Conservation (phyloP, 2,888 invertebrate genomes). For the Lithodes maja region DNA sequence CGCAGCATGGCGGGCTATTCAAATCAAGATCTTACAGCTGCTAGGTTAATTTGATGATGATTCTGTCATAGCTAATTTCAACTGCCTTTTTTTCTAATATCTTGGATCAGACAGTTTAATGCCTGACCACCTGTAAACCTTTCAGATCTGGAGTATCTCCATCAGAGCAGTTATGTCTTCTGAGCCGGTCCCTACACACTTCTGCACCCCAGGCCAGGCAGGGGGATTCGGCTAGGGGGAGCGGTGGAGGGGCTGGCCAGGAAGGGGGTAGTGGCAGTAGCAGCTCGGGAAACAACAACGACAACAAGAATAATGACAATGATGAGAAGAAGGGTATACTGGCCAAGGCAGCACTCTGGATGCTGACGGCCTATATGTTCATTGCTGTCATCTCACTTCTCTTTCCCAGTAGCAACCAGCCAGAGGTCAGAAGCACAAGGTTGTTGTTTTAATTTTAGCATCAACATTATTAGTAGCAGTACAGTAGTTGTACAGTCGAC, state of each 20-base stretch:
- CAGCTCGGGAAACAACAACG: constrained; percentile 37
- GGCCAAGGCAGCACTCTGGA: constrained; percentile 87
- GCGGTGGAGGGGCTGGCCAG: constrained; percentile 1
- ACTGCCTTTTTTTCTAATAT: background rate
- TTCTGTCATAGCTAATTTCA: background rate
- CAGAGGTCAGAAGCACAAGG: constrained; percentile 79
- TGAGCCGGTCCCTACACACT: constrained; percentile 28
- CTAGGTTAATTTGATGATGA: background rate
- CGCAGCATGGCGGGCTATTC: too few species aligned
- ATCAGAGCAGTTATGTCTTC: constrained; percentile 22
- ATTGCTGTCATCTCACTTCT: constrained; percentile 83
- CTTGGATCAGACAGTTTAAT: background rate
- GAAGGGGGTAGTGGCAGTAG: background rate
- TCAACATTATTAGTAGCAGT: too few species aligned
- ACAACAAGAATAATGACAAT: constrained; percentile 75
- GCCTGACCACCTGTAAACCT: background rate
- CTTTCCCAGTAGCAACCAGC: constrained; percentile 83
- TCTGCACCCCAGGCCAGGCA: constrained; percentile 36
- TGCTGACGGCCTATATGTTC: constrained; percentile 84
- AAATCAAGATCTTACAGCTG: too few species aligned
- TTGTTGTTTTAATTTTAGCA: too few species aligned
- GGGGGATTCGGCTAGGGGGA: background rate
- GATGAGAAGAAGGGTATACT: constrained; percentile 83
- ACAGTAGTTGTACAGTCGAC: too few species aligned
- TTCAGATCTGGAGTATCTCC: constrained; percentile 35